A percentile compares a stretch with the other conserved stretches of the same genome.
These are phyloP conservation scores for Poeciliopsis presidionis DNA, from an alignment of 2,797 vertebrate genomes.

Conservation along the genomic window DNA sequence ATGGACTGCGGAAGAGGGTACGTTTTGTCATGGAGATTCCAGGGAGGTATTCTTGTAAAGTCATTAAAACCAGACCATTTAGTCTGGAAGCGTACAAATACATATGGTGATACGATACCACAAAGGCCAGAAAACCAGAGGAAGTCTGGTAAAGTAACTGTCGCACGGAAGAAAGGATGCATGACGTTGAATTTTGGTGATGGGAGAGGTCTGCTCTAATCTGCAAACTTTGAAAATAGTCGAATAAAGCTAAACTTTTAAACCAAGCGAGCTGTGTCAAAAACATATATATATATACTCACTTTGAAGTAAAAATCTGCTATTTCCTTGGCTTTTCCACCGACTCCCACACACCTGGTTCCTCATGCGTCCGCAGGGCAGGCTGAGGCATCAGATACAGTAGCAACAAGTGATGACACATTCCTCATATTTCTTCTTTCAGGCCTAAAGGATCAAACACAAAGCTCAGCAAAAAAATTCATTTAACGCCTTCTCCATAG, in stretches of 20 bases:
- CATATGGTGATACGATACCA: constrained; percentile 6
- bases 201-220: not conserved
- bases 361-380: constrained; percentile 29
- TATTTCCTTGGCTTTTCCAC: not conserved
- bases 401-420: constrained; percentile 34
- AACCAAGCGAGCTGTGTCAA: too few relatives aligned
- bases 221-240: not conserved
- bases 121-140: constrained; percentile 3
- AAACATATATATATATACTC: not conserved
- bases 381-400: constrained; percentile 26
- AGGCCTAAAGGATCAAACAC: constrained; percentile 34
- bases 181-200: not conserved
- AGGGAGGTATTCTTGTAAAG: constrained; percentile 4
- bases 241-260: not conserved
- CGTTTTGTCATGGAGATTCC: constrained; percentile 3
- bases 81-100: constrained; percentile 2
- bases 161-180: not conserved
- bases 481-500: too few relatives aligned
- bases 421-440: constrained; percentile 47
- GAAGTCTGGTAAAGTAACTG: constrained; percentile 8
- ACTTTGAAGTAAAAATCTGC: not conserved
- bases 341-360: constrained; percentile 22
- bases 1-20: not conserved
- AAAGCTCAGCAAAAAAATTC: constrained; percentile 15
- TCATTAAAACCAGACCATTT: not conserved